Conservation (phyloP, 2,113 vertebrate genomes). For the Thamnaconus septentrionalis region DNA sequence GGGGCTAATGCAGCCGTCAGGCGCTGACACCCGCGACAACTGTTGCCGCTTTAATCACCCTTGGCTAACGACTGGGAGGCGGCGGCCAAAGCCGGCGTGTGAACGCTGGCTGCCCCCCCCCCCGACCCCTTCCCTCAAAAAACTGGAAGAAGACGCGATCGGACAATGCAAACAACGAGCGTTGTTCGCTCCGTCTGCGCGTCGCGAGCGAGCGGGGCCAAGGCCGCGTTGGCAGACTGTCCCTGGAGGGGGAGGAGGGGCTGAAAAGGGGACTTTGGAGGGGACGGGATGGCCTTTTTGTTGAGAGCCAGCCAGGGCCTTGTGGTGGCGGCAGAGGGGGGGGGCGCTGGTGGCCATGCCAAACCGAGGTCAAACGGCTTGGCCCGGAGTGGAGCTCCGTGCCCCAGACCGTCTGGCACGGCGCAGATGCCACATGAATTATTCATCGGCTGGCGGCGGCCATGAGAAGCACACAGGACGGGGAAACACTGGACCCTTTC, state of each 20-base stretch:
- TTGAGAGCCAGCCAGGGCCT: constrained; percentile 28
- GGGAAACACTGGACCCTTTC: neutral
- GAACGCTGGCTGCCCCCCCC: constrained; percentile 39
- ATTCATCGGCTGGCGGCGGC: constrained; percentile 11
- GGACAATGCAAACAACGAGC: constrained; percentile 35
- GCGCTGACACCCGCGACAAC: constrained; percentile 48
- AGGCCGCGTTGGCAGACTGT: constrained; percentile 37
- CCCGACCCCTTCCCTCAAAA: neutral
- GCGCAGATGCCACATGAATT: constrained; percentile 20
- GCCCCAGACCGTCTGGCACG: constrained; percentile 38
- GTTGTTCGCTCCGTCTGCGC: constrained; percentile 37
- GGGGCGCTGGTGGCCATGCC: constrained; percentile 30
- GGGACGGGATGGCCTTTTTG: constrained; percentile 28
- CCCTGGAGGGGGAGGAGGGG: neutral
- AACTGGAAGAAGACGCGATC: constrained; percentile 14
- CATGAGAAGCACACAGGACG: constrained; percentile 12
- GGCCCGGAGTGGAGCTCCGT: constrained; percentile 28
- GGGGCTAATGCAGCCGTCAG: constrained; percentile 39
- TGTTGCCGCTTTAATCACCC: constrained; percentile 54
- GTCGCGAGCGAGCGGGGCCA: constrained; percentile 1
- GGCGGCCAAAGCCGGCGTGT: constrained; percentile 40
- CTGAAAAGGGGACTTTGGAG: constrained; percentile 1
- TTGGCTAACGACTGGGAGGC: constrained; percentile 29
- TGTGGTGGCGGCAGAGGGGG: constrained; percentile 32
- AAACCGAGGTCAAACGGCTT: constrained; percentile 61